Evolutionary conservation across 1,140 invertebrate species (phyloP), one percentile per base, ranked within the genome.

Genomic region (Drosophila sp.): DNA sequence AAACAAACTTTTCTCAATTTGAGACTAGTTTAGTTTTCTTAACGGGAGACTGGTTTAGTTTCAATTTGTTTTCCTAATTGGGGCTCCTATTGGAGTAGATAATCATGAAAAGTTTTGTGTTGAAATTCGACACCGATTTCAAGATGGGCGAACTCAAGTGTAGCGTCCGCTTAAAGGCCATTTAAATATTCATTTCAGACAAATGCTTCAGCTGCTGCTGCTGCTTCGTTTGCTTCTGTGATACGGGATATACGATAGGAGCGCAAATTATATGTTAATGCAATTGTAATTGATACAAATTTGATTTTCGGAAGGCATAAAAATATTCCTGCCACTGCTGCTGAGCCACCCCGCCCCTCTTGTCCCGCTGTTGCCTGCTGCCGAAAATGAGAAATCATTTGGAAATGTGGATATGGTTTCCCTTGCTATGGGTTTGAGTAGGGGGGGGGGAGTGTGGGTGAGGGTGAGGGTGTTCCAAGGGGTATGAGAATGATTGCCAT

Each of bases 261-360:
- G 66, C 74, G 70, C 84, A 90, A 89, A 90, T 89, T 80, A 90
- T 89, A 89, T 89, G 84, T 89, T 89, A 89, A 89, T 89, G 84
- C 84, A 89, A 89, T 89, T 89, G 84, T 89, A 89, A 89, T 89
- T 89, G 84, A 89, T 89, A 89, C 84, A 89, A 90, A 89, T 89
- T 89, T 89, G 84, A 89, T 89, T 89, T 50, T 89, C 73, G 70
- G 58, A 76, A 70, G 62, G 76, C 77, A 74, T 70, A 83, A 83
- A 89, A 89, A 74, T 80, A 76, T 79, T 64, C 60, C 50, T 62
- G 68, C 62, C 44, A 66, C 40, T 66, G 68, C 66, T 66, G 79
- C 60, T 33, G 55, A 17, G 30, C 23, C 7, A 11, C 56, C 7
- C 3, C 56, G 72, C 73, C 56, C 41, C 44, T 17, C 17, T 66